A percentile compares a stretch with the other conserved stretches of the same genome.
Conservation (phyloP, 2,797 vertebrate species). For the Discoglossus pictus region DNA sequence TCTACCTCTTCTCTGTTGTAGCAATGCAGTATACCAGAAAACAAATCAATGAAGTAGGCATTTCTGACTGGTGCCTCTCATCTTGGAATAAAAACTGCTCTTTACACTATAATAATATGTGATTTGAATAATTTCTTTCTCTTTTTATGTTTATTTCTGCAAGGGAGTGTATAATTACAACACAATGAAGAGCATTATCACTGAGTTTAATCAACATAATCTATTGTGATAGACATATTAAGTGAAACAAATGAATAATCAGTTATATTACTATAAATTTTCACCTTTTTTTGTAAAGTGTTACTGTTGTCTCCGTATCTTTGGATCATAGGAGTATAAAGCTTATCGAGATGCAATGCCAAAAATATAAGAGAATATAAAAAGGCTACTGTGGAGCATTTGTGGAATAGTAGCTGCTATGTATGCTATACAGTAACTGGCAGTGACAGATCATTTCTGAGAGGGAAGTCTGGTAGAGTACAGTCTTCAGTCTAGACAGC, state of each 20-base stretch:
- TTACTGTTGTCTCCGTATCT: neutral
- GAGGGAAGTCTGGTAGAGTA: constrained; percentile 38
- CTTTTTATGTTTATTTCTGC: neutral
- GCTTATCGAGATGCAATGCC: neutral
- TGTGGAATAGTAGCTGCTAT: constrained; percentile 26
- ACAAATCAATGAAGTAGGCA: constrained; percentile 26
- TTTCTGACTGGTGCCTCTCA: neutral
- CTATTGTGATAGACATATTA: neutral
- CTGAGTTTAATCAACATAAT: neutral
- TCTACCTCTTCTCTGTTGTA: constrained; percentile 17
- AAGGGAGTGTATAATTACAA: no score
- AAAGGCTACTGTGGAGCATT: constrained; percentile 15
- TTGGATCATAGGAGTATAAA: constrained; percentile 15
- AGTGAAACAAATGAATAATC: neutral
- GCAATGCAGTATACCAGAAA: constrained; percentile 32
- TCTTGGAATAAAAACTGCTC: neutral
- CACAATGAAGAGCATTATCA: no score
- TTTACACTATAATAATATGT: neutral
- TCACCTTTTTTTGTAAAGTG: no score
- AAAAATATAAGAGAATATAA: constrained; percentile 4
- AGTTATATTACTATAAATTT: no score
- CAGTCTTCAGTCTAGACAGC: constrained; percentile 48
- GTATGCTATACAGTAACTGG: constrained; percentile 42
- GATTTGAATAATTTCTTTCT: neutral
- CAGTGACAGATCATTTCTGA: constrained; percentile 43